phyloP scores from a whole-genome alignment of 2,888 invertebrate genomes.

The Paralinhomoeus sp. region DNA sequence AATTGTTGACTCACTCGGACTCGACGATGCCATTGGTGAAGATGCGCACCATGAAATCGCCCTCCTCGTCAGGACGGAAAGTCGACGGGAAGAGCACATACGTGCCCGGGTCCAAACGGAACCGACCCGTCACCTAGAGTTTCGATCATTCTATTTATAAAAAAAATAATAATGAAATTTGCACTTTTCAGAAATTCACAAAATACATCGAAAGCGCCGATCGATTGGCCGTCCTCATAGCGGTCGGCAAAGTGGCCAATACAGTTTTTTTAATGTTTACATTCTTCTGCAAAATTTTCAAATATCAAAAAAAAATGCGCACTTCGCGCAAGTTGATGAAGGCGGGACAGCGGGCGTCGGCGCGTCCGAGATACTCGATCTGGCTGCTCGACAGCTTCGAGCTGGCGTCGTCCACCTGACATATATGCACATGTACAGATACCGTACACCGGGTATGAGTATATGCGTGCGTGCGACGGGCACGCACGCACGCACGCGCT shows the following conservation, averaged over 20 bases:
- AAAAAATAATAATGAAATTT: too few relatives aligned
- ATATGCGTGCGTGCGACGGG: too few relatives aligned
- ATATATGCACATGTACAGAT: not conserved
- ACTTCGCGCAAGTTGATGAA: conserved; percentile 78
- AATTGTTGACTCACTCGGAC: too few relatives aligned
- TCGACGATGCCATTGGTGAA: conserved; percentile 51
- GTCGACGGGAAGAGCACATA: conserved; percentile 89
- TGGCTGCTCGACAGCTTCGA: conserved; percentile 4
- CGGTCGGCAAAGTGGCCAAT: too few relatives aligned
- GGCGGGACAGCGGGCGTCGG: conserved; percentile 53
- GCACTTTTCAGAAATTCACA: too few relatives aligned
- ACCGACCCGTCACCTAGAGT: conserved; percentile 48
- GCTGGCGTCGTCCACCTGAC: not conserved
- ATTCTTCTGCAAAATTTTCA: not conserved
- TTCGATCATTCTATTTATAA: too few relatives aligned
- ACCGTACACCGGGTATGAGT: not conserved
- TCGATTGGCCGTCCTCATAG: too few relatives aligned
- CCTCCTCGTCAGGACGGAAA: conserved; percentile 81
- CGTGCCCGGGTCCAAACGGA: conserved; percentile 68
- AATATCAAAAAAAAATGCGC: not conserved
- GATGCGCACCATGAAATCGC: conserved; percentile 73
- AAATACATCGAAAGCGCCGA: too few relatives aligned
- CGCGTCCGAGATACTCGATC: conserved; percentile 71
- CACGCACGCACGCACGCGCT: too few relatives aligned
- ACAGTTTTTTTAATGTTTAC: too few relatives aligned